Percentiles rank a stretch among this genome's conserved stretches.
phyloP scores from a whole-genome alignment of 2,888 invertebrate genomes.

The Bugula neritina region DNA sequence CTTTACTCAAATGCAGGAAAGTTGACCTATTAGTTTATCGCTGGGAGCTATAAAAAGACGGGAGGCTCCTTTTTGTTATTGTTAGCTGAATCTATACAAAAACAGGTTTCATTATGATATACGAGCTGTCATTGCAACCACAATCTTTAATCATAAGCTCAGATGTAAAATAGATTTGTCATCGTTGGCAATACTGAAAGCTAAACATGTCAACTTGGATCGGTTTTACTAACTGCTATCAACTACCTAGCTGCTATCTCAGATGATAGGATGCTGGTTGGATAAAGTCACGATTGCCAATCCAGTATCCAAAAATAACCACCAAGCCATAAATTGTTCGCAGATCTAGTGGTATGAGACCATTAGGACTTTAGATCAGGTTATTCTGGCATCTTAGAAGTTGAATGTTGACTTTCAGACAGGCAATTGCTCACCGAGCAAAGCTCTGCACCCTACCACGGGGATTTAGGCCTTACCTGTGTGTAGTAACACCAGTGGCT shows the following conservation, averaged over 20 bases:
- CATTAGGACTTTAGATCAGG: too few species aligned
- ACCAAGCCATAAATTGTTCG: too few species aligned
- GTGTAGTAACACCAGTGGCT: neutral
- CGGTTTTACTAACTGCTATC: neutral
- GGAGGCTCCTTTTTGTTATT: conserved; percentile 22
- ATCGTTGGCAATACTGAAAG: conserved; percentile 13
- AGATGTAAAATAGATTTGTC: conserved; percentile 24
- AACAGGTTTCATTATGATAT: conserved; percentile 27
- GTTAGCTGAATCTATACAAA: conserved; percentile 25
- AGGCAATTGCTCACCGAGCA: too few species aligned
- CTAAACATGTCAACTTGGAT: conserved; percentile 1
- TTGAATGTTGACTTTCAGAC: too few species aligned
- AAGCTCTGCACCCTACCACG: too few species aligned
- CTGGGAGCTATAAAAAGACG: conserved; percentile 16
- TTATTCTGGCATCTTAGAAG: too few species aligned
- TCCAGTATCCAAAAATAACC: too few species aligned
- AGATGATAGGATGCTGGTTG: too few species aligned
- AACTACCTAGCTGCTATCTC: neutral
- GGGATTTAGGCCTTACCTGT: too few species aligned
- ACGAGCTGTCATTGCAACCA: conserved; percentile 19
- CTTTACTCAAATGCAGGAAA: too few species aligned
- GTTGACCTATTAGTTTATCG: conserved; percentile 8
- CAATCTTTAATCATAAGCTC: neutral
- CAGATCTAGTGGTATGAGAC: too few species aligned
- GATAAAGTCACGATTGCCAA: too few species aligned